Base-by-base conservation (phyloP, 1,140 invertebrate species). In the Hylyphantes graminicola region DNA sequence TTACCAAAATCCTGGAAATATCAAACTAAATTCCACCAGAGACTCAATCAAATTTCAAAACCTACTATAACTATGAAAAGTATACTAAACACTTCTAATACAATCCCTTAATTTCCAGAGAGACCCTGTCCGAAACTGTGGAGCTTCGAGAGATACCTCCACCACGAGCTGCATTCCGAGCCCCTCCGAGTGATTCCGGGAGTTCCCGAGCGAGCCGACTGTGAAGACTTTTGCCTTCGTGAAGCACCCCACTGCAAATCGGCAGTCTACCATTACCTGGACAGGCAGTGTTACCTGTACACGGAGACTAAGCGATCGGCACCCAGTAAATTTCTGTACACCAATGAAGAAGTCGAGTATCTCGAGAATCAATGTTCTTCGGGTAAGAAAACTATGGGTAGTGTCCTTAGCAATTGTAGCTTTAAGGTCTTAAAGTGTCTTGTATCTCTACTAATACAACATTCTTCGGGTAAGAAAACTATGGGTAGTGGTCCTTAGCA, bases 351-450 rank as follows among this genome's bases (percentile, higher is more conserved):
- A 78, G 88, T 91, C 1, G 91, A 92, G 86, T 92, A 92, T 86
- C 88, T 92, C 86, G 91, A 92, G 87, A 92, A 92, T 87, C 90
- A 91, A 87, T 92, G 91, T 81, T 89, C 90, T 61, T 87, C 89
- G 87, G 89, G 91, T 91, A 87, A 87, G 50, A 9, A 50, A 7
- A 12, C 5, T 35, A n/a, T n/a, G n/a, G n/a, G n/a, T n/a, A n/a
- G n/a, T n/a, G n/a, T n/a, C n/a, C n/a, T n/a, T n/a, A 35, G 5
- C 35, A 35, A 35, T 35, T 35, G 5, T 35, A 35, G 35, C 35
- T 35, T 35, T 35, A 35, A 35, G 35, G 35, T 35, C 5, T 2
- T 35, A 35, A 35, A 35, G 35, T 35, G 1, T 35, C 5, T 5
- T 35, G 35, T 35, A 35, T 35, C 35, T 5, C 1, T 35, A 5